Evolutionary conservation across 1,140 invertebrate species (phyloP).

Genomic region (Melitaea cinxia): DNA sequence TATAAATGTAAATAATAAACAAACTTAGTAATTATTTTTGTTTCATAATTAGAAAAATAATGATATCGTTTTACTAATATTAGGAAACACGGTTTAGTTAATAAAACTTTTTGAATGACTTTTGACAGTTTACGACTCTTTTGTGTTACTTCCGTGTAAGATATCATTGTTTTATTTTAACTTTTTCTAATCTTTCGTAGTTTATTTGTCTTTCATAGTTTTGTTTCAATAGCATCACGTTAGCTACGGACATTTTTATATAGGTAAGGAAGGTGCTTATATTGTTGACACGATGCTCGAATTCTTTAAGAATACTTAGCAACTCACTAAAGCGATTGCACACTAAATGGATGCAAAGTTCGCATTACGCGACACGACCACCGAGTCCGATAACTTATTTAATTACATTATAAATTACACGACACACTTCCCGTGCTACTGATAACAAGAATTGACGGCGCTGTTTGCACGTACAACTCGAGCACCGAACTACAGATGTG

Average conservation of each 20-base stretch:
- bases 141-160: slow-evolving; percentile 23
- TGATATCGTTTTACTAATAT: slow-evolving; percentile 1
- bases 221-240: too few species aligned
- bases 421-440: slow-evolving; percentile 66
- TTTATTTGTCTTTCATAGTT: not conserved
- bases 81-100: slow-evolving; percentile 15
- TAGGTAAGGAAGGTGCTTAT: not conserved
- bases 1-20: too few species aligned
- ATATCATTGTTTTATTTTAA: too few species aligned
- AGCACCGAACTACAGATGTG: slow-evolving; percentile 17
- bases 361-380: slow-evolving; percentile 51
- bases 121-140: slow-evolving; percentile 33
- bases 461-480: slow-evolving; percentile 59
- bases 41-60: not conserved
- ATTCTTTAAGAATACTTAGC: slow-evolving; percentile 29
- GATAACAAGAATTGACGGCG: slow-evolving; percentile 66
- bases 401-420: slow-evolving; percentile 77
- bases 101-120: slow-evolving; percentile 18
- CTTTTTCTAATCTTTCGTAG: too few species aligned
- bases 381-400: slow-evolving; percentile 69
- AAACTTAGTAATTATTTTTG: too few species aligned
- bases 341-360: slow-evolving; percentile 68
- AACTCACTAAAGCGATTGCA: slow-evolving; percentile 22
- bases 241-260: not conserved
- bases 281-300: slow-evolving; percentile 3